phyloP scores from a whole-genome alignment of 2,888 invertebrate genomes.

The Diplolepis rosae region DNA sequence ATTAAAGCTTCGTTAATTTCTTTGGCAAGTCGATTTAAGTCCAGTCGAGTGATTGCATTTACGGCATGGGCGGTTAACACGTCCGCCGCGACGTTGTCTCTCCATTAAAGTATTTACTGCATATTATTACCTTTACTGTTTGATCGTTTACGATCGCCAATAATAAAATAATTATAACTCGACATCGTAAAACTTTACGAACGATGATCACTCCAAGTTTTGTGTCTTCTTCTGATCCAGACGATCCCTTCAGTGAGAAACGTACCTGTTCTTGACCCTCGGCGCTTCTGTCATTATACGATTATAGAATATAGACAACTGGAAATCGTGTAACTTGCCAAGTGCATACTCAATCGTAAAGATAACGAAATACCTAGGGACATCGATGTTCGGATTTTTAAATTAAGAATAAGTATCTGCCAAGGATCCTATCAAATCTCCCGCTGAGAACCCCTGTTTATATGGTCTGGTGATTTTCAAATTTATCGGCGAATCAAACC shows the following conservation, averaged over 20 bases:
- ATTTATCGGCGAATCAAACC: constrained; percentile 3
- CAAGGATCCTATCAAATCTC: neutral
- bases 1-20: constrained; percentile 46
- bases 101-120: constrained; percentile 69
- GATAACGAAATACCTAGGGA: constrained; percentile 62
- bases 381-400: neutral
- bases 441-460: neutral
- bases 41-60: constrained; percentile 46
- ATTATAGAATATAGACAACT: constrained; percentile 35
- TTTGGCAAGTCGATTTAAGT: constrained; percentile 45
- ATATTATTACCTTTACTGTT: constrained; percentile 69
- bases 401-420: neutral
- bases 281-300: constrained; percentile 17
- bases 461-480: neutral
- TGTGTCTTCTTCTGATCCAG: neutral
- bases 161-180: constrained; percentile 72
- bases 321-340: constrained; percentile 36
- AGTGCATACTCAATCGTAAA: constrained; percentile 52
- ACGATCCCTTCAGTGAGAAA: constrained; percentile 35
- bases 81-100: constrained; percentile 53
- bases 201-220: constrained; percentile 46
- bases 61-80: constrained; percentile 57
- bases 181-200: constrained; percentile 65
- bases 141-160: constrained; percentile 69
- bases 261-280: constrained; percentile 31